Evolutionary conservation across 2,888 invertebrate species (phyloP), one percentile per base, ranked within the genome.

Genomic region (Flexamia atlantica): DNA sequence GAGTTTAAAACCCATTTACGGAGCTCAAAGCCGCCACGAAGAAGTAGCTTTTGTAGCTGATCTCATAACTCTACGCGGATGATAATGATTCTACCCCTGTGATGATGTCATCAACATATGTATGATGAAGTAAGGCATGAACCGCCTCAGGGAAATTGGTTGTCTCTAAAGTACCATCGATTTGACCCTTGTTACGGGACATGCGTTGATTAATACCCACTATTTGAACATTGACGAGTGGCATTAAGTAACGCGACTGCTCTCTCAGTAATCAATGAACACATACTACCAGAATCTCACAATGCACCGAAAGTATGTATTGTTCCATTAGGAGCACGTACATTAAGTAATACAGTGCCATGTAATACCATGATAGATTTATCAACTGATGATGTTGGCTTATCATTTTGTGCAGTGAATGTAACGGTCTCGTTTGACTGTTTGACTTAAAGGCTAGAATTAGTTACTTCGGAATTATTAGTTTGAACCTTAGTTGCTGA

Each of bases 291-390:
- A 50, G 17, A 50, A 14, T 50, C 17, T 50, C 50, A 17, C 50
- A 50, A 14, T 70, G 30, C 30, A 20, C 12, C 7, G 5, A 12
- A 36, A 5, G 32, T 12, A 17, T 36, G n/a, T 5, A 25, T 14
- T 12, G 12, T 30, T 30, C 2, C 17, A 4, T 20, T n/a, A n/a
- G n/a, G n/a, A n/a, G n/a, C n/a, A n/a, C n/a, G n/a, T n/a, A n/a
- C 12, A 23, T 50, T 80, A 28, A 80, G 28, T 25, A 80, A 25
- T 28, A 20, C 25, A n/a, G 60, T 30, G 60, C 79, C 79, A 12
- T 46, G 79, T 20, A 76, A 50, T 4, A 50, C 50, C 50, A 50
- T 28, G n/a, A 76, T 20, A 28, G 79, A 17, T n/a, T 32, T 28
- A n/a, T 10, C n/a, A 12, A 17, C 25, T 12, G 64, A 25, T 25